These are phyloP conservation scores for Corythaeola cristata DNA, from an alignment of 2,113 vertebrate genomes.

Conservation along the genomic window DNA sequence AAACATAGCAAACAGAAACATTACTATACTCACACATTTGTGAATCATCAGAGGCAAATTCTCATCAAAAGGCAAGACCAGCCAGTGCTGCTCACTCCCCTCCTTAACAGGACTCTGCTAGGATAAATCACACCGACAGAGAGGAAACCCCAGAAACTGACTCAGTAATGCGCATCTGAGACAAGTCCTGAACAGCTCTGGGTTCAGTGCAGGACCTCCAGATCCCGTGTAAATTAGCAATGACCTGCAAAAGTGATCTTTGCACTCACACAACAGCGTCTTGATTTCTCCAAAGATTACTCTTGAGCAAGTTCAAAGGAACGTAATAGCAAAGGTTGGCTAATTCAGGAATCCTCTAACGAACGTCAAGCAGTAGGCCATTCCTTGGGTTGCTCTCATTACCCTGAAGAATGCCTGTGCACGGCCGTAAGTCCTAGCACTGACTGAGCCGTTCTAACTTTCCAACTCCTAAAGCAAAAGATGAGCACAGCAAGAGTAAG, in stretches of 20 bases:
- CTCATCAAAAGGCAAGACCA: background rate
- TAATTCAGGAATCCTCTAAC: background rate
- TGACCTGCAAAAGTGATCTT: background rate
- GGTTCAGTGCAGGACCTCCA: background rate
- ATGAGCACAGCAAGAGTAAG: background rate
- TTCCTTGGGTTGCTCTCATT: background rate
- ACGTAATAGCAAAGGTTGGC: background rate
- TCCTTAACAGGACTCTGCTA: background rate
- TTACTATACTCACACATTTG: background rate
- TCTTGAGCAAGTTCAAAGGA: background rate
- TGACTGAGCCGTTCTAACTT: background rate
- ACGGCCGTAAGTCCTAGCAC: background rate
- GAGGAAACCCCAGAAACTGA: background rate
- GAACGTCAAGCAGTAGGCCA: background rate
- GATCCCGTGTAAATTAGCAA: background rate
- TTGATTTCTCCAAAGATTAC: background rate
- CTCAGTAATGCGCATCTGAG: background rate
- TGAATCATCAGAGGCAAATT: background rate
- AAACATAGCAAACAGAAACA: slow-evolving; percentile 51
- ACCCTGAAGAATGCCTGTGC: background rate
- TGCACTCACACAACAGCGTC: background rate
- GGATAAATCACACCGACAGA: background rate
- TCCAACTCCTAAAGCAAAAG: background rate
- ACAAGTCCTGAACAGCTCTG: background rate
- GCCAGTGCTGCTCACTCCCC: background rate